phyloP scores from a whole-genome alignment of 2,888 invertebrate genomes.

The Acleris cristana region DNA sequence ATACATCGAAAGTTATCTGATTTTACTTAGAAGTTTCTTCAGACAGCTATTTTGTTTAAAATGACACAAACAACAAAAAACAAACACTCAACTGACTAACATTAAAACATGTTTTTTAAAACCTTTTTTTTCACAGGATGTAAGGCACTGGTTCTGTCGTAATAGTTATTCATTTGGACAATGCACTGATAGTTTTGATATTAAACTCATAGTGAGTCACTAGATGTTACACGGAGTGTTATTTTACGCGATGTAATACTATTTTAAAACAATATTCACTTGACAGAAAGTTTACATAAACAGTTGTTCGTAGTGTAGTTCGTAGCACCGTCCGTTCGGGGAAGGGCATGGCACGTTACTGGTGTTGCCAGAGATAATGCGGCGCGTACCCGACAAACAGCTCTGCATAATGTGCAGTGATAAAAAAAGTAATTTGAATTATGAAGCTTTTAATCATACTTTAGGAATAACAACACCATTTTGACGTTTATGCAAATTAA shows the following conservation, averaged over 20 bases:
- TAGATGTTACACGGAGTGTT: conserved; percentile 44
- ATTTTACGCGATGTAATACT: conserved; percentile 49
- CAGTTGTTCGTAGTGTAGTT: conserved; percentile 46
- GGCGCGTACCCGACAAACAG: conserved; percentile 1
- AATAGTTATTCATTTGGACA: conserved; percentile 15
- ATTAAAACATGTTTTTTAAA: conserved; percentile 35
- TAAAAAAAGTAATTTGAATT: too few species aligned
- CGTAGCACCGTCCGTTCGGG: conserved; percentile 37
- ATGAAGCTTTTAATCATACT: too few species aligned
- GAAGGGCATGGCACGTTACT: conserved; percentile 55
- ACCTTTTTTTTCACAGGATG: conserved; percentile 37
- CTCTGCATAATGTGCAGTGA: too few species aligned
- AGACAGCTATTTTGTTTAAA: conserved; percentile 14
- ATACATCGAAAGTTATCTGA: conserved; percentile 20
- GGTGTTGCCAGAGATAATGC: conserved; percentile 50
- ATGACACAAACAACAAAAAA: conserved; percentile 19
- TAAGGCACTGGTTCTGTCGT: conserved; percentile 33
- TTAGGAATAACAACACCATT: too few species aligned
- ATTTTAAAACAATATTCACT: conserved; percentile 59
- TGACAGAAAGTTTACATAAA: conserved; percentile 68
- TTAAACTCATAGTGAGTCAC: conserved; percentile 17
- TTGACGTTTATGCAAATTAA: too few species aligned
- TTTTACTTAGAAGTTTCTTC: conserved; percentile 6
- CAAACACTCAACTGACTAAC: conserved; percentile 32
- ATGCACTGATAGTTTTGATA: conserved; percentile 14